phyloP scores from a whole-genome alignment of 1,140 invertebrate species.

The Listronotus oregonensis region DNA sequence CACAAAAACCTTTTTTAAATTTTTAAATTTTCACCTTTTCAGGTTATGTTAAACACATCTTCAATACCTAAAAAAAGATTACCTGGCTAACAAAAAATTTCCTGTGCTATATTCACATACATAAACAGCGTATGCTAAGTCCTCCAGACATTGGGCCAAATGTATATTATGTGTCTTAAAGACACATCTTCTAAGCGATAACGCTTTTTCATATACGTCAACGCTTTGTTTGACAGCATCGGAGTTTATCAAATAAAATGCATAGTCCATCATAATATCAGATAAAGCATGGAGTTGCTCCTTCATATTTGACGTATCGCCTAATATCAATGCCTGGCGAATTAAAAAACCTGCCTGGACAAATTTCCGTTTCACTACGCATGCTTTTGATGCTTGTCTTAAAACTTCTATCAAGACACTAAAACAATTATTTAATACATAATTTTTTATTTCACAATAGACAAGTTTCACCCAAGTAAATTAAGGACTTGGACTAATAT shows the following conservation, averaged over 20 bases:
- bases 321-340: slow-evolving; percentile 76
- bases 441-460: no score
- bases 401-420: slow-evolving; percentile 78
- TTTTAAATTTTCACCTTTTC: no score
- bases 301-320: slow-evolving; percentile 67
- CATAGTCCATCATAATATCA: slow-evolving; percentile 84
- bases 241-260: slow-evolving; percentile 88
- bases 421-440: slow-evolving; percentile 23
- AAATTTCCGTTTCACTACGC: slow-evolving; percentile 85
- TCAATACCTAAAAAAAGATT: slow-evolving; percentile 36
- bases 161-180: slow-evolving; percentile 85
- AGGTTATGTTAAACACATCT: no score
- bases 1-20: no score
- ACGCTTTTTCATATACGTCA: slow-evolving; percentile 80
- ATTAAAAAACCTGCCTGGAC: slow-evolving; percentile 78
- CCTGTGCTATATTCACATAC: slow-evolving; percentile 90
- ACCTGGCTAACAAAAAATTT: slow-evolving; percentile 78
- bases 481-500: no score
- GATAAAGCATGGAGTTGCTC: slow-evolving; percentile 77
- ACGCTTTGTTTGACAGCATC: slow-evolving; percentile 83
- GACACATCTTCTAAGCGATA: slow-evolving; percentile 73
- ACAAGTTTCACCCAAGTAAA: no score
- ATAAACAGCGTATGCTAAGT: slow-evolving; percentile 89
- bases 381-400: slow-evolving; percentile 81
- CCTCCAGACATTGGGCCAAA: slow-evolving; percentile 86